Evolutionary conservation across 2,888 invertebrate species (phyloP).

Genomic region (Drosophila mettleri): DNA sequence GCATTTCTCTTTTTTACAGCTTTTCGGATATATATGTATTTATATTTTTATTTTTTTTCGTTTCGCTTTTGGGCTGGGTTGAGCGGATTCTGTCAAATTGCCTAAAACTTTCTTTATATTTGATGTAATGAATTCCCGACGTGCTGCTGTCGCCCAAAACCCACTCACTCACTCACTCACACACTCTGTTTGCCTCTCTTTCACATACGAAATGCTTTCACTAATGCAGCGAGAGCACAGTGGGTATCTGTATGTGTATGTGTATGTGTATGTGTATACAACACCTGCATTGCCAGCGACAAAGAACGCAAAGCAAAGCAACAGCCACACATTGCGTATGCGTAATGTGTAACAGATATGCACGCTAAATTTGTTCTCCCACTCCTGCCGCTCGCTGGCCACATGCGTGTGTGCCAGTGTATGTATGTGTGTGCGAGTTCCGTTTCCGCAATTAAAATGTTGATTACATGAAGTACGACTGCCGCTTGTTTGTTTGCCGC

Average conservation of each 20-base stretch:
- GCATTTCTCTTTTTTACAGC: constrained; percentile 10
- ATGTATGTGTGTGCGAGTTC: constrained; percentile 68
- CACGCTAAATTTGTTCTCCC: constrained; percentile 14
- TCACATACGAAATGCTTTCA: too few species aligned
- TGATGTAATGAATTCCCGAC: constrained; percentile 78
- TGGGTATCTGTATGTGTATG: constrained; percentile 21
- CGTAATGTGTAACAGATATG: constrained; percentile 73
- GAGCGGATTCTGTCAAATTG: constrained; percentile 71
- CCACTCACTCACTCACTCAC: not conserved
- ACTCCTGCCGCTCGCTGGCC: constrained; percentile 4
- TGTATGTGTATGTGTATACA: too few species aligned
- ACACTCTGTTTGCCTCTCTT: constrained; percentile 2
- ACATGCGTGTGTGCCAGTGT: constrained; percentile 13
- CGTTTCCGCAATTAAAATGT: constrained; percentile 82
- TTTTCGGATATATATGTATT: not conserved
- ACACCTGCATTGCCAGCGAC: constrained; percentile 52
- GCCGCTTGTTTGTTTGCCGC: constrained; percentile 67
- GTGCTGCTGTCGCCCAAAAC: constrained; percentile 50
- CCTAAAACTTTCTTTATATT: constrained; percentile 81
- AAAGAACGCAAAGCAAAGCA: constrained; percentile 39
- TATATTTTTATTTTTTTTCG: constrained; percentile 13
- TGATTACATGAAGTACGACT: constrained; percentile 79
- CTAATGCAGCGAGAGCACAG: constrained; percentile 44
- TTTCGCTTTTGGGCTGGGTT: constrained; percentile 2
- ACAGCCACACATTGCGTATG: constrained; percentile 65